Evolutionary conservation across 1,140 invertebrate species (phyloP).

Genomic region (Pseudomyrmex flavicornis): DNA sequence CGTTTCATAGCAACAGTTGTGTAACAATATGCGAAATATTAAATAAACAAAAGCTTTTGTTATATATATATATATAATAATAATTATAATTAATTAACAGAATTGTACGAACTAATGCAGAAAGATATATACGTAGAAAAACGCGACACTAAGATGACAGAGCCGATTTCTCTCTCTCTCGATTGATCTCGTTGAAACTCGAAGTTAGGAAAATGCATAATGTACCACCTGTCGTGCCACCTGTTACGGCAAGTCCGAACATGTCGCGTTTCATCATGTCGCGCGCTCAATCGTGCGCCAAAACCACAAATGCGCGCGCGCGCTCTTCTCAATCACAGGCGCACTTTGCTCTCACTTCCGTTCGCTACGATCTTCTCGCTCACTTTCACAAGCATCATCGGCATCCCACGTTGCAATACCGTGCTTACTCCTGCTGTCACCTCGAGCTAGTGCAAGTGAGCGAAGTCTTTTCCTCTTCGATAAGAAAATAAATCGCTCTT

Average conservation of each 20-base stretch:
- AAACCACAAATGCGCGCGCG: not conserved
- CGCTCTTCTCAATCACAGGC: too few relatives aligned
- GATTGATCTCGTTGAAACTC: not conserved
- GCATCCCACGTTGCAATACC: not conserved
- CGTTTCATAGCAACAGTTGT: too few relatives aligned
- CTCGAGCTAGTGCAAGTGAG: not conserved
- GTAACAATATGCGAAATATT: too few relatives aligned
- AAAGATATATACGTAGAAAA: too few relatives aligned
- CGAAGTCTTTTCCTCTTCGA: too few relatives aligned
- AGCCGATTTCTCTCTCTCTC: not conserved
- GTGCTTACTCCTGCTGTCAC: not conserved
- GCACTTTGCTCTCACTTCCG: not conserved
- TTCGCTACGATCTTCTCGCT: not conserved
- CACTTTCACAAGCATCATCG: not conserved
- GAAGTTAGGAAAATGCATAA: not conserved
- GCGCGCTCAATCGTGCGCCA: not conserved
- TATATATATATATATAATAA: too few relatives aligned
- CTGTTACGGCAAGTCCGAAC: not conserved
- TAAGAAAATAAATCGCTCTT: too few relatives aligned
- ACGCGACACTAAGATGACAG: too few relatives aligned
- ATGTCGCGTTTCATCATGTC: not conserved
- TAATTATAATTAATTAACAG: too few relatives aligned
- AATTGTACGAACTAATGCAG: too few relatives aligned
- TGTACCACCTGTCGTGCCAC: constrained; percentile 23
- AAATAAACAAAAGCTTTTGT: too few relatives aligned